phyloP scores from a whole-genome alignment of 2,888 invertebrate species.

The Allygus modestus region DNA sequence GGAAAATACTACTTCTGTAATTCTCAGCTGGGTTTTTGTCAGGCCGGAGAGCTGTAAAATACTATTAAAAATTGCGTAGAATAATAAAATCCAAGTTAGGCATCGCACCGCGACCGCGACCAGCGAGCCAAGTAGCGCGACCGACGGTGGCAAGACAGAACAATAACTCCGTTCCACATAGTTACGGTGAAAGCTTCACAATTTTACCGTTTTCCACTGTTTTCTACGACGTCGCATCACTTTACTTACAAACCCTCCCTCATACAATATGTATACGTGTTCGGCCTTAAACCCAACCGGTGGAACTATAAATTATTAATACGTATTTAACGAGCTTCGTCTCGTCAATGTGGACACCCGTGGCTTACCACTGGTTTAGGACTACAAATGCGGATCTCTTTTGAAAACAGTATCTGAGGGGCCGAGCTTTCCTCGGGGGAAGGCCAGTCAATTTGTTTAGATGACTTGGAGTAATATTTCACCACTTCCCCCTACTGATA shows the following conservation, averaged over 20 bases:
- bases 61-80: too few relatives aligned
- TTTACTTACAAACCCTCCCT: slow-evolving; percentile 15
- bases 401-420: too few relatives aligned
- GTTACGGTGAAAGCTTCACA: slow-evolving; percentile 43
- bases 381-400: neutral
- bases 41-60: too few relatives aligned
- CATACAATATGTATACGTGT: slow-evolving; percentile 32
- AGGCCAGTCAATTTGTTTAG: too few relatives aligned
- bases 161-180: slow-evolving; percentile 55
- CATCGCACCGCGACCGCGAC: too few relatives aligned
- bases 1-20: too few relatives aligned
- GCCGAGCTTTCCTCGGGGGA: too few relatives aligned
- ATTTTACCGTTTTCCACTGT: slow-evolving; percentile 51
- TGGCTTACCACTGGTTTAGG: neutral
- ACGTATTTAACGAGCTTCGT: slow-evolving; percentile 38
- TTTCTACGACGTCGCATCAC: slow-evolving; percentile 29
- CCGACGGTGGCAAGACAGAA: neutral
- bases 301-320: slow-evolving; percentile 29
- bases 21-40: too few relatives aligned
- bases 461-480: too few relatives aligned
- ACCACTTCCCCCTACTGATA: too few relatives aligned
- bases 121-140: slow-evolving; percentile 2
- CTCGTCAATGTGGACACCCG: neutral
- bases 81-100: too few relatives aligned
- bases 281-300: neutral